Base-by-base conservation (phyloP, 1,140 invertebrate genomes). In the Drosophila funebris region DNA sequence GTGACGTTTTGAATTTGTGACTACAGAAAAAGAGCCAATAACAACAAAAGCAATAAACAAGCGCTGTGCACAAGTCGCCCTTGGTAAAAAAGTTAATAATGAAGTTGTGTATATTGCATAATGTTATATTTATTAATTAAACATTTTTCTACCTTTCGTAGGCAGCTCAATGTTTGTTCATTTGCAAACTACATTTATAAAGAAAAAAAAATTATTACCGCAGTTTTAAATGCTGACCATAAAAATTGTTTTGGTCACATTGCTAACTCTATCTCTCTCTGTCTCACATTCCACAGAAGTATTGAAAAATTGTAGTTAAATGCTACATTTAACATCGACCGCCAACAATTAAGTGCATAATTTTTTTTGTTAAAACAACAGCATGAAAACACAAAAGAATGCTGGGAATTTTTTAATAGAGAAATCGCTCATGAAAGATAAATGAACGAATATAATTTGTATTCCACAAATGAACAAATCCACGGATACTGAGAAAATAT, bases 1-100 rank as follows among this genome's bases (percentile, higher is more conserved):
- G 81, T 85, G 81, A 85, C 81, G 78, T 60, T 87, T 68, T 85
- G 78, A 64, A 77, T 82, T 85, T 85, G 82, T 81, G 78, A 83
- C 82, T 69, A 69, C 36, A 50, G 24, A 48, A 33, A 62, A 56
- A 43, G 14, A 60, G 72, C 70, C 72, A 64, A 63, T 70, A 81
- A 81, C 63, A 74, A 67, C 77, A 57, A 61, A 36, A 73, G 50
- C 57, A 43, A 36, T 64, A 58, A 73, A 83, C 63, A 73, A 73
- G 37, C 33, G n/a, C 5, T 43, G 44, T 71, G 80, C 80, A 84
- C 80, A 83, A 84, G 80, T 66, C 67, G 72, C 62, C 56, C 13
- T 14, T 36, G 16, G 56, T 4, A 57, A 60, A 71, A 78, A 76
- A 87, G 64, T 67, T 76, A 72, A 87, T 87, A 87, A 85, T 85